Evolutionary conservation across 2,113 vertebrate genomes (phyloP).

Genomic region (Paramormyrops kingsleyae): DNA sequence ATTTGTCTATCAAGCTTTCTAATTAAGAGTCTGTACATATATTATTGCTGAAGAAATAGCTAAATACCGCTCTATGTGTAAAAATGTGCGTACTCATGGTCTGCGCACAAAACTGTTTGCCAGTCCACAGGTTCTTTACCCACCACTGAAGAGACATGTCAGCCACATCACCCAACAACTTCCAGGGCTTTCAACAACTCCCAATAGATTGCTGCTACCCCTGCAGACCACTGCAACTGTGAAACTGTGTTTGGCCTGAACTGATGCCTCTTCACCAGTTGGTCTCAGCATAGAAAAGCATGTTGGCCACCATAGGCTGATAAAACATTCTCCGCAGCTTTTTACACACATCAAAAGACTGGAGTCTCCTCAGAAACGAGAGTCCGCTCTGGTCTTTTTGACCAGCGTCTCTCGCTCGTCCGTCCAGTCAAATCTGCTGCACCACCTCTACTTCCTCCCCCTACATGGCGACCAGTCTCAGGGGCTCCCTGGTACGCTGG

Average conservation of each 20-base stretch:
- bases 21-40: not conserved
- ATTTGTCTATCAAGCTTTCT: not conserved
- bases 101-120: not conserved
- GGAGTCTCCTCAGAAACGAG: too few relatives aligned
- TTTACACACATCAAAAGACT: too few relatives aligned
- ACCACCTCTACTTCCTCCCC: too few relatives aligned
- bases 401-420: too few relatives aligned
- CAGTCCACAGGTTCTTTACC: not conserved
- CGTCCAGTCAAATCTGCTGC: too few relatives aligned
- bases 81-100: not conserved
- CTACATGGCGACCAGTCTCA: too few relatives aligned
- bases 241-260: not conserved
- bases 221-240: not conserved
- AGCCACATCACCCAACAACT: not conserved
- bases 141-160: not conserved
- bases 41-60: too few relatives aligned
- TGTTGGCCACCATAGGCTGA: not conserved
- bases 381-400: too few relatives aligned
- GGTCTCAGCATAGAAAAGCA: not conserved
- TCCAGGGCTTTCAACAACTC: not conserved
- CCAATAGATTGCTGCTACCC: not conserved
- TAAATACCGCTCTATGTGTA: not conserved
- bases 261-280: not conserved
- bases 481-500: not conserved
- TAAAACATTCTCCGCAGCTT: too few relatives aligned